Percentiles rank a stretch among this genome's conserved stretches.
Conservation (phyloP, 2,888 invertebrate species). For the Chromoteleia sp. region DNA sequence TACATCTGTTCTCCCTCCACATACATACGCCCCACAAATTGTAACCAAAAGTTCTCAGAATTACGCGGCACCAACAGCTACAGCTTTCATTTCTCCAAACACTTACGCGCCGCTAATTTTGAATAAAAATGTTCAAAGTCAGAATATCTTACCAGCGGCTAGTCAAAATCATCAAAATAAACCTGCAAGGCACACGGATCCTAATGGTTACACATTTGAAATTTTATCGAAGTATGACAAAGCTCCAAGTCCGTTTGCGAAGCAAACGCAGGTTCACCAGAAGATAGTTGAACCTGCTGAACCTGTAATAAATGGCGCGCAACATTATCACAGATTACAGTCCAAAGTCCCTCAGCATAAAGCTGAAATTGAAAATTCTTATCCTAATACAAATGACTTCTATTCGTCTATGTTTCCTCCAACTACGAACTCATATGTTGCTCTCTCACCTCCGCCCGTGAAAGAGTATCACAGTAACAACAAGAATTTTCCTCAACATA, state of each 20-base stretch:
- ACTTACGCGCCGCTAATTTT: neutral
- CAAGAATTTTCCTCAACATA: neutral
- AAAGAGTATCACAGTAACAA: neutral
- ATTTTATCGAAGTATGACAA: conserved; percentile 53
- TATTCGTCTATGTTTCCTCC: neutral
- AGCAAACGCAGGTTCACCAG: neutral
- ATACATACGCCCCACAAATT: neutral
- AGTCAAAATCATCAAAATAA: conserved; percentile 16
- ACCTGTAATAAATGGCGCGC: conserved; percentile 9
- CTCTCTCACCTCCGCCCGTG: too few species aligned
- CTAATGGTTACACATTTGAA: conserved; percentile 5
- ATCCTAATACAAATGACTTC: neutral
- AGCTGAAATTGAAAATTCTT: neutral
- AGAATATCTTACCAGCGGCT: neutral
- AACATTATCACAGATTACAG: conserved; percentile 6
- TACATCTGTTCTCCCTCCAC: neutral
- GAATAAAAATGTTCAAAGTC: neutral
- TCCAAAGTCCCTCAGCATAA: neutral
- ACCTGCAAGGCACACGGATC: neutral
- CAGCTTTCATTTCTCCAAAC: neutral
- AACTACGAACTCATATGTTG: neutral
- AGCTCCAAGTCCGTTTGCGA: conserved; percentile 65
- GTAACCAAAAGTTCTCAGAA: neutral
- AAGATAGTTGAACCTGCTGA: neutral
- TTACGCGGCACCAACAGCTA: neutral